Conservation (phyloP, 2,113 vertebrate genomes). For the Eleginops maclovinus region DNA sequence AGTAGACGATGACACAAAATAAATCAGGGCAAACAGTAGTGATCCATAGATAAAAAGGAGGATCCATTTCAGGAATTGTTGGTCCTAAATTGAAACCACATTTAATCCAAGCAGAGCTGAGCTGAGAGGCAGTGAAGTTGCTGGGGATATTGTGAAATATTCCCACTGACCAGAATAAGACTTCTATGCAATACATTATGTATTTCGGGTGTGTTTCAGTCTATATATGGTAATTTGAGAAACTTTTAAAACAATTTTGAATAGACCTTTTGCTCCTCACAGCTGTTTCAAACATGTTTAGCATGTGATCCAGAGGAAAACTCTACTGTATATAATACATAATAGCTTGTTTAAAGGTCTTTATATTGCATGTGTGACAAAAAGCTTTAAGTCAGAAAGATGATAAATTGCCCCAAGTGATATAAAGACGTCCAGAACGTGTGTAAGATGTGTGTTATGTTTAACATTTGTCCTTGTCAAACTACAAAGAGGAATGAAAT, state of each 20-base stretch:
- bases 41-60: constrained; percentile 14
- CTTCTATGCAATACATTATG: background rate
- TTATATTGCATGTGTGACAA: background rate
- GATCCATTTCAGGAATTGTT: constrained; percentile 14
- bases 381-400: background rate
- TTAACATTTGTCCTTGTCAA: background rate
- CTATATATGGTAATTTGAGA: background rate
- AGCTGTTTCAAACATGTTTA: background rate
- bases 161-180: background rate
- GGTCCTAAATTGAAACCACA: constrained; percentile 59
- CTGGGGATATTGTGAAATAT: no score
- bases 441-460: background rate
- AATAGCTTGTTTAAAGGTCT: background rate
- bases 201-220: background rate
- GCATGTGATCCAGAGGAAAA: background rate
- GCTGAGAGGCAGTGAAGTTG: no score
- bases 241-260: background rate
- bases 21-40: background rate
- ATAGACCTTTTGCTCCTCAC: background rate
- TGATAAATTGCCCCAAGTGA: background rate
- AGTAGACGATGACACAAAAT: constrained; percentile 11
- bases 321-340: background rate
- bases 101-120: constrained; percentile 17
- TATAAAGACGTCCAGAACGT: background rate
- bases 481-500: constrained; percentile 13